These are phyloP conservation scores for Drosophila burlai DNA, from an alignment of 1,140 invertebrate genomes.

Conservation along the genomic window DNA sequence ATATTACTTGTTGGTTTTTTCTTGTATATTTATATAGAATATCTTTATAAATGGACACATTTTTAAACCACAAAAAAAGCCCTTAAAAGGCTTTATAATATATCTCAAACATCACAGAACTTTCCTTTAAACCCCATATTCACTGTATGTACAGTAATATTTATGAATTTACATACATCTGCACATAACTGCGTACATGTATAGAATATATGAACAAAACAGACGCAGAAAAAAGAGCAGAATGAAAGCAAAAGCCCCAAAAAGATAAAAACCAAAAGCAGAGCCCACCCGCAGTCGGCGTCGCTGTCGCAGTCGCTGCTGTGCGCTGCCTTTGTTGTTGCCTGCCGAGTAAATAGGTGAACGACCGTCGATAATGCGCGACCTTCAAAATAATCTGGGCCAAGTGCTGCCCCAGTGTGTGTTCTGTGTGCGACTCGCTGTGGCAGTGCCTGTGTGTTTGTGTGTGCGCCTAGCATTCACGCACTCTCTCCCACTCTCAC, in stretches of 20 bases:
- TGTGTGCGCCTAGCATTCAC: conserved; percentile 25
- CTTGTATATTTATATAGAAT: no score
- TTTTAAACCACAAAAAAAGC: not conserved
- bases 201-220: conserved; percentile 28
- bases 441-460: conserved; percentile 14
- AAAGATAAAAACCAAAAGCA: conserved; percentile 9
- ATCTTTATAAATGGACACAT: no score
- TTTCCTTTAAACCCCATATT: not conserved
- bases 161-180: conserved; percentile 27
- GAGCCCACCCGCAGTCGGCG: conserved; percentile 34
- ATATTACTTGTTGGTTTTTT: no score
- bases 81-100: not conserved
- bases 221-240: conserved; percentile 35
- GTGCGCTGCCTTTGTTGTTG: conserved; percentile 36
- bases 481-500: conserved; percentile 46
- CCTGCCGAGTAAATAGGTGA: conserved; percentile 77
- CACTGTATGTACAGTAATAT: conserved; percentile 28
- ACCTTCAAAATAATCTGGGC: conserved; percentile 85
- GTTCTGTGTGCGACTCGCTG: conserved; percentile 20
- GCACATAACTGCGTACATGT: conserved; percentile 23
- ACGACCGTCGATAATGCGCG: conserved; percentile 84
- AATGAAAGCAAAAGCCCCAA: conserved; percentile 24
- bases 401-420: conserved; percentile 80
- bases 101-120: not conserved
- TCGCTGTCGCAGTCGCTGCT: conserved; percentile 19